Conservation (phyloP, 2,797 vertebrate species). For the Pseudomugil gertrudae region DNA sequence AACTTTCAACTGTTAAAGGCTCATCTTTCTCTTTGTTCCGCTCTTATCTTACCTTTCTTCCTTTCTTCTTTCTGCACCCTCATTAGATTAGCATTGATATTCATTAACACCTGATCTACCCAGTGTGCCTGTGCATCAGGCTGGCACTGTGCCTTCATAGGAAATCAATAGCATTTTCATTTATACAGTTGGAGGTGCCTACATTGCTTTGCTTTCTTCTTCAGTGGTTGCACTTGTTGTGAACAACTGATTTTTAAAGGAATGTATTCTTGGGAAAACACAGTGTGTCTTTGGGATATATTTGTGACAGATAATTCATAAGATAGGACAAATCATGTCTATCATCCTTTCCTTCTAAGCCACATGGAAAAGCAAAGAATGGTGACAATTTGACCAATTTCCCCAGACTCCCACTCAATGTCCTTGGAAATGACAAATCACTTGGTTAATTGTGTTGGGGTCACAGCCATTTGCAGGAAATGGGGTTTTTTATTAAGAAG, state of each 20-base stretch:
- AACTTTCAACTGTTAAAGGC: constrained; percentile 24
- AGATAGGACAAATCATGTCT: constrained; percentile 39
- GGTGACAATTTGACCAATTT: constrained; percentile 68
- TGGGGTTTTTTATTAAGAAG: constrained; percentile 71
- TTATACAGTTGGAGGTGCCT: constrained; percentile 56
- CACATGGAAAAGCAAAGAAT: constrained; percentile 57
- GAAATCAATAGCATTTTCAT: constrained; percentile 79
- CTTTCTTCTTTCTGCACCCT: constrained; percentile 24
- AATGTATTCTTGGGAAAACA: constrained; percentile 43
- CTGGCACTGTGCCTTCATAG: constrained; percentile 61
- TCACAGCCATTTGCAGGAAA: constrained; percentile 66
- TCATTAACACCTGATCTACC: constrained; percentile 75
- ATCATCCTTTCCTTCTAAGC: constrained; percentile 58
- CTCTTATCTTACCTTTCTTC: constrained; percentile 9
- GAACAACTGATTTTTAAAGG: constrained; percentile 62
- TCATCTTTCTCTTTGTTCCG: constrained; percentile 10
- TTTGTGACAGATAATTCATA: constrained; percentile 9
- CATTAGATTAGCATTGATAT: constrained; percentile 74
- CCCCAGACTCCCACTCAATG: constrained; percentile 64
- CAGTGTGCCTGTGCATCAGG: constrained; percentile 43
- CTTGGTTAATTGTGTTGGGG: constrained; percentile 70
- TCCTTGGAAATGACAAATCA: constrained; percentile 73
- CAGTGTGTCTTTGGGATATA: constrained; percentile 2
- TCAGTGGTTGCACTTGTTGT: constrained; percentile 37
- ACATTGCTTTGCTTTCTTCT: constrained; percentile 38